These are phyloP conservation scores for Octomys mimax DNA, from an alignment of 2,797 vertebrate species.

Conservation along the genomic window DNA sequence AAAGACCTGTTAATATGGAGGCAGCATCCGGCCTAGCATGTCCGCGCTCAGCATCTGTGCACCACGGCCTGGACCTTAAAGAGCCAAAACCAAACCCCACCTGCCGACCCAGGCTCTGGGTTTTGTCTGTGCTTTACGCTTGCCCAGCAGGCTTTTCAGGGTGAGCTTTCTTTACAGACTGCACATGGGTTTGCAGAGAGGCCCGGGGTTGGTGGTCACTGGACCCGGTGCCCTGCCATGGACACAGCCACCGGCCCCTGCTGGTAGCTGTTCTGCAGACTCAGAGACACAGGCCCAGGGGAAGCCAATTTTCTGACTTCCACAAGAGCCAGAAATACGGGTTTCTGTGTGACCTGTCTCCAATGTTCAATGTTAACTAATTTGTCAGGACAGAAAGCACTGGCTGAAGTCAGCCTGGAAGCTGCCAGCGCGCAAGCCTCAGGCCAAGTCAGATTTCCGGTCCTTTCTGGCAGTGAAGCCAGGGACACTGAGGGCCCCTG, in stretches of 20 bases:
- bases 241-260: background rate
- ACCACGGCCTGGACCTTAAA: background rate
- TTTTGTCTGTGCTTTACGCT: background rate
- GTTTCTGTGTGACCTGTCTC: background rate
- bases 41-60: fast-evolving
- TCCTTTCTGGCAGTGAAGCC: background rate
- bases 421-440: background rate
- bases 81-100: background rate
- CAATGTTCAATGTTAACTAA: background rate
- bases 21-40: fast-evolving
- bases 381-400: background rate
- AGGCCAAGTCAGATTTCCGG: background rate
- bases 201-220: background rate
- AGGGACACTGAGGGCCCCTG: background rate
- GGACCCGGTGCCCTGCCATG: background rate
- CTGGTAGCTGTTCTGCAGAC: background rate
- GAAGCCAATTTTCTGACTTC: background rate
- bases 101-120: background rate
- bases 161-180: background rate
- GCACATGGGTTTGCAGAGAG: background rate
- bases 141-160: background rate
- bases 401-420: background rate
- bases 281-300: background rate
- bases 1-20: too few species aligned
- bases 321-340: background rate